These are phyloP conservation scores for Pteropus rufus DNA, from an alignment of 2,797 vertebrate genomes.

Conservation along the genomic window DNA sequence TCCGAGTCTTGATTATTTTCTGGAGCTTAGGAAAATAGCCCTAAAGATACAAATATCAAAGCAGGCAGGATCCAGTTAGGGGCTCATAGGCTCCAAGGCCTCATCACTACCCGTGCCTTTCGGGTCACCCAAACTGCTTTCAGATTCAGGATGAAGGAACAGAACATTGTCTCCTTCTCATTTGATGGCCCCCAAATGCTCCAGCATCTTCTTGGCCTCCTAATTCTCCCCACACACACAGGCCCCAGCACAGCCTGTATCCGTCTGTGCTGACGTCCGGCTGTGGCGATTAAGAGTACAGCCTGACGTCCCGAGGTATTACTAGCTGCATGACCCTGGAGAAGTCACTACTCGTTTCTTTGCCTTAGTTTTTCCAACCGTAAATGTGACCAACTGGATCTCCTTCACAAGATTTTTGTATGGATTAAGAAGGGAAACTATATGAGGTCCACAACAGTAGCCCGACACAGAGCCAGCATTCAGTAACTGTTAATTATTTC, in stretches of 20 bases:
- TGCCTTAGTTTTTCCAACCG: background rate
- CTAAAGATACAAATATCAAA: background rate
- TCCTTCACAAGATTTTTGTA: background rate
- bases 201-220: background rate
- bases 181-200: background rate
- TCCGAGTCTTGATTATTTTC: conserved; percentile 19
- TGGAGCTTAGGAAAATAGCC: conserved; percentile 41
- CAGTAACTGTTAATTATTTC: background rate
- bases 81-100: rapidly evolving
- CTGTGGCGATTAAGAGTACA: background rate
- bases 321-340: background rate
- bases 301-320: background rate
- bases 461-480: background rate
- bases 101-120: too few species aligned
- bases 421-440: background rate
- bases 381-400: background rate
- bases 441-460: background rate
- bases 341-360: background rate
- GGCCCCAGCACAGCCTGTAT: background rate
- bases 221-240: background rate
- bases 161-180: background rate
- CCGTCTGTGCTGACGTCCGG: background rate
- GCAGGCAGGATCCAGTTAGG: background rate
- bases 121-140: background rate
- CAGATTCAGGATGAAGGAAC: background rate